Percentiles rank a stretch among this genome's conserved stretches.
These are phyloP conservation scores for Timema podura DNA, from an alignment of 2,888 invertebrate species.

Conservation along the genomic window DNA sequence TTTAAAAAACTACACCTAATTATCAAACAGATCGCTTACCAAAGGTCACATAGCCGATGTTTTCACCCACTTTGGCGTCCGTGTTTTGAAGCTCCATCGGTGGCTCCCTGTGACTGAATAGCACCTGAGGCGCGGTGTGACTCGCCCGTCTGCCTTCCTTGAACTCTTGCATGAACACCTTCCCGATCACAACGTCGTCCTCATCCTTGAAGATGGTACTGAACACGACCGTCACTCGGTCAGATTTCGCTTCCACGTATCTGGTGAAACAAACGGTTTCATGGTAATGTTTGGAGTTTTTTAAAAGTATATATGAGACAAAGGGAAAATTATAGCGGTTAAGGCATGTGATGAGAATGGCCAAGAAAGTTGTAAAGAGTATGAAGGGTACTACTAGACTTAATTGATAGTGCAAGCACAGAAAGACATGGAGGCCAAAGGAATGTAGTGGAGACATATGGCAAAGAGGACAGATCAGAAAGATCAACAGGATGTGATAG, in stretches of 20 bases:
- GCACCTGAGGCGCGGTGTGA: conserved; percentile 87
- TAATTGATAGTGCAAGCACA: too few relatives aligned
- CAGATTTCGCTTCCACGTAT: conserved; percentile 96
- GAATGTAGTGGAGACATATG: too few relatives aligned
- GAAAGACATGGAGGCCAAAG: too few relatives aligned
- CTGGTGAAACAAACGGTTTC: conserved; percentile 47
- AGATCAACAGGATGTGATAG: too few relatives aligned
- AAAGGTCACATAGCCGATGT: conserved; percentile 99
- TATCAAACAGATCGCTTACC: conserved; percentile 55
- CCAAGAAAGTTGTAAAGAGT: too few relatives aligned
- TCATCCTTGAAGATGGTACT: conserved; percentile 98
- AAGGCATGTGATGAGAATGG: too few relatives aligned
- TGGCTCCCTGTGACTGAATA: conserved; percentile 94
- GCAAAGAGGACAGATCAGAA: too few relatives aligned
- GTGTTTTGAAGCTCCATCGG: conserved; percentile 92
- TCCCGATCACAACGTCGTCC: conserved; percentile 97
- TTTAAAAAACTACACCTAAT: background rate
- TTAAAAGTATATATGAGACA: too few relatives aligned
- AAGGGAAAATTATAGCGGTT: too few relatives aligned
- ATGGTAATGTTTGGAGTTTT: too few relatives aligned
- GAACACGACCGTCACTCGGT: conserved; percentile 98
- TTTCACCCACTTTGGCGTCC: conserved; percentile 90
- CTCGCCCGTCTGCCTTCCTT: conserved; percentile 95
- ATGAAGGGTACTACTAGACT: too few relatives aligned
- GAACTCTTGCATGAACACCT: conserved; percentile 99